A percentile compares a stretch with the other conserved stretches of the same genome.
phyloP scores from a whole-genome alignment of 1,140 invertebrate species.

The Drosophila murphyi region DNA sequence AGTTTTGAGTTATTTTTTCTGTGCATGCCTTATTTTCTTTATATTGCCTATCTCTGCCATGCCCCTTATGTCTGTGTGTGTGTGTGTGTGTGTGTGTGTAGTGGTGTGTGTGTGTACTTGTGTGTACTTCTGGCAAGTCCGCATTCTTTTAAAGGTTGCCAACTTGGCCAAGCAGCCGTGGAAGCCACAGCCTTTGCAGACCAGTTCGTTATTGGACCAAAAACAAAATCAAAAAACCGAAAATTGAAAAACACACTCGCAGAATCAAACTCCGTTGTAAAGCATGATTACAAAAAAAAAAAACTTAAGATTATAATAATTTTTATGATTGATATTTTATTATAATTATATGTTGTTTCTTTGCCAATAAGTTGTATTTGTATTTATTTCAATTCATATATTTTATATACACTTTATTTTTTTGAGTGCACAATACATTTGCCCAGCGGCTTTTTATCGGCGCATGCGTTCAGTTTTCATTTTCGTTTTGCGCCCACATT shows the following conservation, averaged over 20 bases:
- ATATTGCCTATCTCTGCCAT: slow-evolving; percentile 58
- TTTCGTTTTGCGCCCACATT: slow-evolving; percentile 60
- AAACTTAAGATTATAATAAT: slow-evolving; percentile 6
- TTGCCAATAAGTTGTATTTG: no score
- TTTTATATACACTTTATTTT: background rate
- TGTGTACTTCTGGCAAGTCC: slow-evolving; percentile 76
- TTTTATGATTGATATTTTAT: no score
- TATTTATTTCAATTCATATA: no score
- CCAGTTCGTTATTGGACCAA: slow-evolving; percentile 53
- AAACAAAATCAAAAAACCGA: slow-evolving; percentile 38
- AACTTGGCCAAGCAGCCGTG: slow-evolving; percentile 58
- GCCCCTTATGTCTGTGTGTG: slow-evolving; percentile 33
- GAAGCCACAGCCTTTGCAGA: slow-evolving; percentile 38
- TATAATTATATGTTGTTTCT: no score
- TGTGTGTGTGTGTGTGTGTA: slow-evolving; percentile 54
- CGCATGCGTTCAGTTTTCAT: slow-evolving; percentile 59
- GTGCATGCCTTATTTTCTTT: slow-evolving; percentile 59
- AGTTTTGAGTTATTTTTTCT: slow-evolving; percentile 74
- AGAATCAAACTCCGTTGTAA: slow-evolving; percentile 23
- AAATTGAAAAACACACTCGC: slow-evolving; percentile 14
- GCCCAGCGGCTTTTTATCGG: slow-evolving; percentile 48
- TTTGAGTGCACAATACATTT: slow-evolving; percentile 40
- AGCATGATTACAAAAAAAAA: background rate
- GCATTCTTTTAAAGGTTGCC: slow-evolving; percentile 81
- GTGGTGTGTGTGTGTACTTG: slow-evolving; percentile 37